Evolutionary conservation across 2,888 invertebrate species (phyloP).

Genomic region (Cenopis cana): DNA sequence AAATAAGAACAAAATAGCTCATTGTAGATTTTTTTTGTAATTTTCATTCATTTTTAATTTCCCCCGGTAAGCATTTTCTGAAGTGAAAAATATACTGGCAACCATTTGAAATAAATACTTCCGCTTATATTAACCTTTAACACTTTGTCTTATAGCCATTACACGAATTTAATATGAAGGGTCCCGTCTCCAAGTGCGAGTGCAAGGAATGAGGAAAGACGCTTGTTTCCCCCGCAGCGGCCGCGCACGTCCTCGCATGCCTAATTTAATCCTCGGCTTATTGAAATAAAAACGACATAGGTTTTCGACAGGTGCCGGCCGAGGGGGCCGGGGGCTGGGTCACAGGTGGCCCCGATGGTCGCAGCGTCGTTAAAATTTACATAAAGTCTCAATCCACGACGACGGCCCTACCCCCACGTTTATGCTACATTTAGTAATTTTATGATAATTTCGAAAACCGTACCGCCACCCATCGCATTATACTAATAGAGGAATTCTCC

Average conservation of each 20-base stretch:
- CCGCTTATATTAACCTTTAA: not conserved
- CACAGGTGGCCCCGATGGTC: constrained; percentile 84
- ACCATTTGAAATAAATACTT: not conserved
- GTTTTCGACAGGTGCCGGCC: constrained; percentile 84
- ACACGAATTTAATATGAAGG: constrained; percentile 46
- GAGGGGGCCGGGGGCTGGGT: constrained; percentile 66
- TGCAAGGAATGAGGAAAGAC: constrained; percentile 61
- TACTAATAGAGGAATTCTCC: constrained; percentile 82
- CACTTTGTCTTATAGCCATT: constrained; percentile 19
- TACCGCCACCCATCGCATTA: constrained; percentile 85
- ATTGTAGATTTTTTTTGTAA: too few relatives aligned
- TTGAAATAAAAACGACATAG: constrained; percentile 85
- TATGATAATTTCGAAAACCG: constrained; percentile 85
- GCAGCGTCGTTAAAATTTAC: constrained; percentile 85
- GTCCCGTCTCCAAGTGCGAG: constrained; percentile 51
- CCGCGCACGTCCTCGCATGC: constrained; percentile 73
- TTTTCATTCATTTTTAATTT: not conserved
- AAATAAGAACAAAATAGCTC: too few relatives aligned
- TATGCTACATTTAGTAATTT: constrained; percentile 86
- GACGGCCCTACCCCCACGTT: constrained; percentile 81
- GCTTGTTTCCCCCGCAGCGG: constrained; percentile 51
- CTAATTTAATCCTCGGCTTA: constrained; percentile 84
- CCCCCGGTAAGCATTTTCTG: not conserved
- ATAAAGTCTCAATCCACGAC: constrained; percentile 85
- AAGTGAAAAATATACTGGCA: not conserved